phyloP scores from a whole-genome alignment of 35 echinoderm and acorn worm genomes.

The Heliocidaris tuberculata region DNA sequence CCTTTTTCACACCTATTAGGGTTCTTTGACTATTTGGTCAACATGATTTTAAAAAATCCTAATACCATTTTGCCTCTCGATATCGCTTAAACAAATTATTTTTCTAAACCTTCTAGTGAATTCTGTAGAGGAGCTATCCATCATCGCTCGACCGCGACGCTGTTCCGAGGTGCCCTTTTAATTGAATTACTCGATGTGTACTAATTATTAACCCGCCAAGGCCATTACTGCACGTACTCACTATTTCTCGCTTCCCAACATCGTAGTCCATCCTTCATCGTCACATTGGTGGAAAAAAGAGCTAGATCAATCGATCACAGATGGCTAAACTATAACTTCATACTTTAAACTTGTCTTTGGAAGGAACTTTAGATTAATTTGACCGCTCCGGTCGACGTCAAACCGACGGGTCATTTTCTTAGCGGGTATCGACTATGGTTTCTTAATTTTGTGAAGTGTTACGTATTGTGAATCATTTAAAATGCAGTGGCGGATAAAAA shows the following conservation, averaged over 20 bases:
- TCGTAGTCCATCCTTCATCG: background rate
- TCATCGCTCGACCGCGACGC: background rate
- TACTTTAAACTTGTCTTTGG: background rate
- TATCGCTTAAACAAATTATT: background rate
- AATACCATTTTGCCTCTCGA: background rate
- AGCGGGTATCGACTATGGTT: too few relatives aligned
- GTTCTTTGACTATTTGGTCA: background rate
- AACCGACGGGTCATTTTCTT: too few relatives aligned
- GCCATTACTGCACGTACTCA: background rate
- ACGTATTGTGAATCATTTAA: too few relatives aligned
- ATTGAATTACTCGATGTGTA: background rate
- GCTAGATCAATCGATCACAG: background rate
- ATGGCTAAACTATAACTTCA: background rate
- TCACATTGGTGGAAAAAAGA: background rate
- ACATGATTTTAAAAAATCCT: background rate
- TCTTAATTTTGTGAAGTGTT: too few relatives aligned
- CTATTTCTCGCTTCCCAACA: constrained; percentile 1
- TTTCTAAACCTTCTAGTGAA: background rate
- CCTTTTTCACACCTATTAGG: too few relatives aligned
- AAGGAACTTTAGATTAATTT: background rate
- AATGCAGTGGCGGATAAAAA: too few relatives aligned
- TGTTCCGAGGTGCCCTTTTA: background rate
- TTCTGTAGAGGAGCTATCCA: background rate
- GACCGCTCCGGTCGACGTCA: background rate
- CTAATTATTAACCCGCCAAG: constrained; percentile 1